Evolutionary conservation across 2,797 vertebrate species (phyloP).

Genomic region (Eulemur rubriventer): DNA sequence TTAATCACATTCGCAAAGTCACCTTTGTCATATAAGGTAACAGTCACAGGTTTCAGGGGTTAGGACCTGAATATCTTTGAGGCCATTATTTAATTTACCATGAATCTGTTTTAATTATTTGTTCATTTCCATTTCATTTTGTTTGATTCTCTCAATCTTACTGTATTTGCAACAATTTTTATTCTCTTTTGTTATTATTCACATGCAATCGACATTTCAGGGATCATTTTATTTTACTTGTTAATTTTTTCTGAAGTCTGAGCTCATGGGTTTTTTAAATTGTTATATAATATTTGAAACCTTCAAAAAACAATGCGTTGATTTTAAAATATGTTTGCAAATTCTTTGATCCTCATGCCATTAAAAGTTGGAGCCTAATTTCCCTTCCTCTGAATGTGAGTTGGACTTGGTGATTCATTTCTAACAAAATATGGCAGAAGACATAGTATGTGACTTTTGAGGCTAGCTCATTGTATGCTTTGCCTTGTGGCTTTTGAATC

Average conservation of each 20-base stretch:
- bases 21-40: background rate
- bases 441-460: background rate
- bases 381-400: background rate
- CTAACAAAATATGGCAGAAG: background rate
- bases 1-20: background rate
- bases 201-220: background rate
- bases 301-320: background rate
- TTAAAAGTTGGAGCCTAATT: background rate
- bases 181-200: background rate
- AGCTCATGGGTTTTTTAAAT: background rate
- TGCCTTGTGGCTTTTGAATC: background rate
- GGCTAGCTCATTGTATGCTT: background rate
- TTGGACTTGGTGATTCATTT: background rate
- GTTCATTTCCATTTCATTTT: background rate
- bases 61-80: background rate
- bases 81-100: background rate
- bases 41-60: background rate
- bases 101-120: background rate
- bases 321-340: background rate
- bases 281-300: background rate
- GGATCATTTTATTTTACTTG: background rate
- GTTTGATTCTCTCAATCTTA: background rate
- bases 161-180: background rate
- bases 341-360: background rate
- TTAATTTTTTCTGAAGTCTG: background rate